Base-by-base conservation (phyloP, 2,113 vertebrate species). In the Leuciscus idus region DNA sequence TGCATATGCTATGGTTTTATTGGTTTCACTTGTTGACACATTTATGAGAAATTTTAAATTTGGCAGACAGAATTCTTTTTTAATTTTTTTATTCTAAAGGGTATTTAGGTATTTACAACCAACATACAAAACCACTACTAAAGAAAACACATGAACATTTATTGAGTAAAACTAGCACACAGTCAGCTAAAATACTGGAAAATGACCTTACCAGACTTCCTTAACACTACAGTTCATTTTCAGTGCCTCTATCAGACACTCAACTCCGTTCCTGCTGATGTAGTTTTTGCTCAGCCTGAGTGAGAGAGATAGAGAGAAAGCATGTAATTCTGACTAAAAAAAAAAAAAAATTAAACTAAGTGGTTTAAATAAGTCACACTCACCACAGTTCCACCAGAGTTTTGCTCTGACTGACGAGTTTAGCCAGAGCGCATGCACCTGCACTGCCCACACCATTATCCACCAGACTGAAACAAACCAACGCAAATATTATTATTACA, bases 281-380 rank as follows among this genome's bases (percentile, higher is more conserved):
- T 75, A 83, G 88, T 97, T 97, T 74, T 97, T 94, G 57, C 94
- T 95, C 82, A 97, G 91, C 94, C 97, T 97, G 88, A 83, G 48
- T 85, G 52, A 68, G 7, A 89, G 33, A 74, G 21, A 46, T 3
- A 26, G 8, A 64, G 46, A 85, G 26, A 68, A 21, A 59, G 6
- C 43, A 48, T 55, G 48, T 2, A 26, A 36, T n/a, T 9, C 6
- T 26, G 28, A 23, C 39, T 36, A 5, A 36, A n/a, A 36, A 64
- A 30, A 50, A 39, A 2, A 61, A 4, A 26, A 26, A 33, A 33
- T 9, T 21, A 46, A 19, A 2, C 6, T 2, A 43, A 43, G 3
- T 26, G 13, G 23, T 36, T 21, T 12, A 84, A 57, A 17, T 3
- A 59, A 26, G n/a, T 2, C 13, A 52, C 3, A 79, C 94, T 93